Conservation (phyloP, 1,140 invertebrate genomes). For the Ceratina calcarata region DNA sequence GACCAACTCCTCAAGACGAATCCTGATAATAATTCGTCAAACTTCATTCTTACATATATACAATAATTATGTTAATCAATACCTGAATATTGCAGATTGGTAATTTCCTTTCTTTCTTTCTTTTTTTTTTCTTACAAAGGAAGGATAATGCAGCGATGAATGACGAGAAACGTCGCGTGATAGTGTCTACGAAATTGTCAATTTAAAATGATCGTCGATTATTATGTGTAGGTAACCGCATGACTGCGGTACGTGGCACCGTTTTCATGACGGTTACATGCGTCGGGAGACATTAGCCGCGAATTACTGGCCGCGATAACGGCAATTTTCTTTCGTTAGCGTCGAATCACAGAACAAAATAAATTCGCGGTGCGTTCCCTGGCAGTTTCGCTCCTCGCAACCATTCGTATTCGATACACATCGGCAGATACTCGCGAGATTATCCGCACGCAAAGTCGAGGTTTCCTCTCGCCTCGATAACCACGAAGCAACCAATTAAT, state of each 20-base stretch:
- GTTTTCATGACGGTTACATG: conserved; percentile 33
- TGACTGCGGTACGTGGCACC: not conserved
- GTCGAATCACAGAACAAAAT: conserved; percentile 33
- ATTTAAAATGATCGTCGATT: not conserved
- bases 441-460: conserved; percentile 59
- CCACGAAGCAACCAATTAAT: conserved; percentile 58
- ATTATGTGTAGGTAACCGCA: conserved; percentile 7
- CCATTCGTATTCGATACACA: conserved; percentile 44
- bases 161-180: conserved; percentile 7
- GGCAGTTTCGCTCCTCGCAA: conserved; percentile 42
- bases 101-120: too few species aligned
- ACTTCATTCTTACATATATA: too few species aligned
- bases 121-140: too few species aligned
- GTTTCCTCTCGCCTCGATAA: conserved; percentile 46
- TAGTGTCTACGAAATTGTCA: too few species aligned
- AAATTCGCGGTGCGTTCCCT: not conserved
- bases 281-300: conserved; percentile 52
- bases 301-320: conserved; percentile 60
- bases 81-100: too few species aligned
- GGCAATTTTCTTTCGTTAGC: conserved; percentile 54
- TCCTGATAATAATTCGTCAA: too few species aligned
- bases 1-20: too few species aligned
- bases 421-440: conserved; percentile 43
- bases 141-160: too few species aligned
- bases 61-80: too few species aligned